Evolutionary conservation across 2,888 invertebrate genomes (phyloP), one percentile per base, ranked within the genome.

Genomic region (Ormyrus nitidulus): DNA sequence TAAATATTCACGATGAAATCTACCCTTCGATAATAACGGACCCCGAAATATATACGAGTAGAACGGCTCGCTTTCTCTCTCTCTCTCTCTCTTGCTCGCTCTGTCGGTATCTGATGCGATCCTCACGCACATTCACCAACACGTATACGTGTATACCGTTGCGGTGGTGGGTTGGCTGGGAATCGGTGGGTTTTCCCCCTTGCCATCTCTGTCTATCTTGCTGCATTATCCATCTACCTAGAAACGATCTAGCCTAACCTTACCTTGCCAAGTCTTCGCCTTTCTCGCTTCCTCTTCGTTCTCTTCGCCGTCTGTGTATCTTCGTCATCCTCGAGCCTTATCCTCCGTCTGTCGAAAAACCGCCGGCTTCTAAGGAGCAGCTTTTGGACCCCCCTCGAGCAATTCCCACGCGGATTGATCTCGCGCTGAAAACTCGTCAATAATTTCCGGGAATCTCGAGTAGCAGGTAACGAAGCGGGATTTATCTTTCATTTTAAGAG

Each of bases 1-100:
- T 90, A 88, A 89, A 90, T 90, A 90, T 90, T 90, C 89, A 90
- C 87, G 88, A 89, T 89, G 88, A 89, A 90, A 90, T 90, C 88
- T 89, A 89, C 86, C 88, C 88, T 87, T 89, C 89, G 89, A 90
- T 90, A 90, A 90, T 90, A 90, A 89, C 88, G 86, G 88, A 83
- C 86, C 87, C 87, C 85, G 84, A 88, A 88, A 87, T 87, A 87
- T 87, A 86, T 86, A 86, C 46, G 59, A 51, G 58, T 68, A 13
- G 11, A 13, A 11, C 51, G 2, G 34, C 74, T 51, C 83, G 81
- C 80, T 49, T 51, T 58, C 19, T 58, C 59, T 70, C 69, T 58
- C 49, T 51, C 61, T 51, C n/a, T 61, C 61, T n/a, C 48, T 49
- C 59, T 58, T 48, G 6, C 49, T 49, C 65, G 34, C 9, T 19